These are phyloP conservation scores for Sitta carolinensis DNA, from an alignment of 2,797 vertebrate species.

Conservation along the genomic window DNA sequence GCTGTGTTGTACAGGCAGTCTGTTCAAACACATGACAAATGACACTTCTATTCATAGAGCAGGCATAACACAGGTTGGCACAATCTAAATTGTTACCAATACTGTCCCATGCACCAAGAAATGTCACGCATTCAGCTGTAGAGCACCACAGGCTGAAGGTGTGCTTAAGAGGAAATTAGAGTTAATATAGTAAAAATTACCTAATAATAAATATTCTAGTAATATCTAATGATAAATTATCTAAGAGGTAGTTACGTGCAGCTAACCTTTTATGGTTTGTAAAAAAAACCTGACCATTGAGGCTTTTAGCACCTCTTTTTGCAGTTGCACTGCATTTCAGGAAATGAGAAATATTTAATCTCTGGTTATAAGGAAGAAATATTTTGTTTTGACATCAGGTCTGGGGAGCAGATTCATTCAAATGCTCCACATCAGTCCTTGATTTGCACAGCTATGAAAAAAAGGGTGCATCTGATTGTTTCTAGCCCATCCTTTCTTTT, in stretches of 20 bases:
- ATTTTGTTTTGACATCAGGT: not conserved
- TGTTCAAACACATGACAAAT: conserved; percentile 13
- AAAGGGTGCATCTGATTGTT: not conserved
- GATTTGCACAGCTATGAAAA: not conserved
- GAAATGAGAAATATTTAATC: not conserved
- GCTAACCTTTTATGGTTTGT: not conserved
- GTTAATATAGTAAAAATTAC: not conserved
- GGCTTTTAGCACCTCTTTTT: not conserved
- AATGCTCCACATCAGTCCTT: not conserved
- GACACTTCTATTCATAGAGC: conserved; percentile 10
- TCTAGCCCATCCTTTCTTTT: not conserved
- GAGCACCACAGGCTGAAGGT: not conserved
- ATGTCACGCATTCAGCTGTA: not conserved
- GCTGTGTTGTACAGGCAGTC: not conserved
- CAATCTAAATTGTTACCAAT: not conserved
- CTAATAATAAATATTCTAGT: not conserved
- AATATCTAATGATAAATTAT: not conserved
- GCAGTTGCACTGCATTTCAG: not conserved
- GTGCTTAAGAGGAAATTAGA: not conserved
- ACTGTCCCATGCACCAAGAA: not conserved
- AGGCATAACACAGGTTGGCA: not conserved
- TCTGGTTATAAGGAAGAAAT: not conserved
- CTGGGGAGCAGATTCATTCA: not conserved
- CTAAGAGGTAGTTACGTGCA: not conserved
- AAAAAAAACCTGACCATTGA: no score